Evolutionary conservation across 2,113 vertebrate species (phyloP).

Genomic region (Dendropsophus ebraccatus): DNA sequence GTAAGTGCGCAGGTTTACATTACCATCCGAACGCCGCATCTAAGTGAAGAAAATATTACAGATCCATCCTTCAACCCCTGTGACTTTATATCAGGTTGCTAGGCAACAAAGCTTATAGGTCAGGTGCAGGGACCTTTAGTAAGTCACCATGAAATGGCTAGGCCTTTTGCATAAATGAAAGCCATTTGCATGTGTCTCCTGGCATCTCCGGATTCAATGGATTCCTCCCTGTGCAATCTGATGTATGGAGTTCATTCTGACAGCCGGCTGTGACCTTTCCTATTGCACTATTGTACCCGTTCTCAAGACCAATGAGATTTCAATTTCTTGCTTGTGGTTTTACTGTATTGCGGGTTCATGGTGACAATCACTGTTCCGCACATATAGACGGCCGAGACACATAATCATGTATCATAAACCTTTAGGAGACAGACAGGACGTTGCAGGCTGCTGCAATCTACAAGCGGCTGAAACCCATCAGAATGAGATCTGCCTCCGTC

Average conservation of each 20-base stretch:
- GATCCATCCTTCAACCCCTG: constrained; percentile 75
- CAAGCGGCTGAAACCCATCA: background rate
- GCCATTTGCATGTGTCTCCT: constrained; percentile 73
- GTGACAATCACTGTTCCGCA: background rate
- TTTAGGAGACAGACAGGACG: background rate
- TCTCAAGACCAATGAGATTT: constrained; percentile 51
- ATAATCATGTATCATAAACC: background rate
- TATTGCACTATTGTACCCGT: constrained; percentile 47
- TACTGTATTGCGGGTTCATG: constrained; percentile 29
- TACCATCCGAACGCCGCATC: constrained; percentile 74
- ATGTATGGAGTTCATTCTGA: constrained; percentile 58
- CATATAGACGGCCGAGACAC: background rate
- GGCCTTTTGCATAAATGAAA: constrained; percentile 78
- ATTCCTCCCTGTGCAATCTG: constrained; percentile 57
- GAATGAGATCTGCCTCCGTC: no score
- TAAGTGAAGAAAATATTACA: constrained; percentile 69
- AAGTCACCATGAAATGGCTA: constrained; percentile 81
- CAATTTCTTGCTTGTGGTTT: constrained; percentile 32
- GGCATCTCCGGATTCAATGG: constrained; percentile 72
- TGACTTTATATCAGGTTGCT: constrained; percentile 84
- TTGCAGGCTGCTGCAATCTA: background rate
- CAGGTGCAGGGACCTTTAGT: constrained; percentile 80
- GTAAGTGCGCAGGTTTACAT: constrained; percentile 72
- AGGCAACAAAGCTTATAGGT: constrained; percentile 85
- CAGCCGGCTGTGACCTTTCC: constrained; percentile 57